Conservation (phyloP, 2,888 invertebrate genomes). For the Erebia epiphron region DNA sequence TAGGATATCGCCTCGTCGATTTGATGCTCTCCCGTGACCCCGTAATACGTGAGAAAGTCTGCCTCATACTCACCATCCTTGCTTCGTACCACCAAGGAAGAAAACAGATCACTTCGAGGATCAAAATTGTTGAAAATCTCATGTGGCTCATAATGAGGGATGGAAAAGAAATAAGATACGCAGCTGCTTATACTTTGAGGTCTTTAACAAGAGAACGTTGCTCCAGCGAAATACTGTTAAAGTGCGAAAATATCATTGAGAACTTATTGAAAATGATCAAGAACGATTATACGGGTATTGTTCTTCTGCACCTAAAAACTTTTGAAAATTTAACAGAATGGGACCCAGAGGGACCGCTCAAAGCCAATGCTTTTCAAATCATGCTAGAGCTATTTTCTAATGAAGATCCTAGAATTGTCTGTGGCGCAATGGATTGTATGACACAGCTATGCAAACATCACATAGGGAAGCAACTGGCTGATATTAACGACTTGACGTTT, state of each 20-base stretch:
- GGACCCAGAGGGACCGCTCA: conserved; percentile 60
- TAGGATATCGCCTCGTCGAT: conserved; percentile 67
- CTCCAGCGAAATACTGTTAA: conserved; percentile 54
- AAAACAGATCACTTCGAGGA: conserved; percentile 56
- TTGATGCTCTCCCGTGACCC: conserved; percentile 61
- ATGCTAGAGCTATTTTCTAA: conserved; percentile 59
- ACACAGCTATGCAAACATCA: conserved; percentile 67
- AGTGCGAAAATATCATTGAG: conserved; percentile 57
- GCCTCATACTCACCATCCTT: conserved; percentile 59
- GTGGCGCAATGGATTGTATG: conserved; percentile 68
- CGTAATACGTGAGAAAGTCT: conserved; percentile 66
- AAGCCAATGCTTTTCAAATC: conserved; percentile 66
- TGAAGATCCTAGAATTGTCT: conserved; percentile 54
- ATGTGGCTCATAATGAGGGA: conserved; percentile 63
- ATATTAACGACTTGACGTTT: conserved; percentile 62
- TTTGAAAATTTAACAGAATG: conserved; percentile 61
- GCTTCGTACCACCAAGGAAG: conserved; percentile 62
- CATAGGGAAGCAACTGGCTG: conserved; percentile 63
- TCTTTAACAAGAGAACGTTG: conserved; percentile 60
- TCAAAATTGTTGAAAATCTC: conserved; percentile 58
- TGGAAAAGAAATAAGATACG: conserved; percentile 67
- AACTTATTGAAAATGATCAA: conserved; percentile 67
- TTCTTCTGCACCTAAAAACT: conserved; percentile 63
- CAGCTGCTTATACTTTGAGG: conserved; percentile 62
- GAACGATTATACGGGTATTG: conserved; percentile 65